Base-by-base conservation (phyloP, 2,888 invertebrate genomes). In the Boloria euphrosyne region DNA sequence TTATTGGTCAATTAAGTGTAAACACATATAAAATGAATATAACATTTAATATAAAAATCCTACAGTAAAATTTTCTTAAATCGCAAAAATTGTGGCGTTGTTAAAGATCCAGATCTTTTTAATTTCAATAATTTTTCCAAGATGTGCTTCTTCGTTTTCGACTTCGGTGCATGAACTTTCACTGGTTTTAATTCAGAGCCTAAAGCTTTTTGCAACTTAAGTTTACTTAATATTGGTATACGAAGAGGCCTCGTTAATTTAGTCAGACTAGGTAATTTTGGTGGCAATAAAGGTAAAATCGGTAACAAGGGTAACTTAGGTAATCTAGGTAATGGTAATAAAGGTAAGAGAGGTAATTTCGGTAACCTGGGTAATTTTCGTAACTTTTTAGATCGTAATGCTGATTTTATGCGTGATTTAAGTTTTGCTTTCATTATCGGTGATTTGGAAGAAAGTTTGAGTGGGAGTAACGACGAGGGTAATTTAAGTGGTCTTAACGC, bases 41-140 rank as follows among this genome's bases (percentile, higher is more conserved):
- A 38, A 2, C 2, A 31, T 31, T 38, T 38, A 38, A 7, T 38
- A 38, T 38, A 38, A 38, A 38, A 31, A 38, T 31, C 31, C 59
- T 14, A 67, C 13, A 65, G 51, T n/a, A 69, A 57, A 14, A 87
- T 60, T 65, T 80, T 85, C 65, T 78, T 84, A 69, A 86, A 83
- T 51, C 77, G 77, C 17, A 79, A 44, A 74, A 78, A 85, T 63
- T 87, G 84, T 1, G 76, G 69, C 2, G 78, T 73, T 0, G 84
- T 81, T 55, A 89, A 64, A 0, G 80, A 77, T 0, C 89, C 86
- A 61, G 74, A 78, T 16, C 67, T 80, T 64, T 78, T 85, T 47
- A 89, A 72, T 13, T 84, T 76, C 7, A 77, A 16, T 4, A 90
- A 76, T 80, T 85, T 50, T 18, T 78, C 72, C 50, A 80, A 62